Evolutionary conservation across 1,140 invertebrate species (phyloP), one percentile per base, ranked within the genome.

Genomic region (Leguminivora glycinivorella): DNA sequence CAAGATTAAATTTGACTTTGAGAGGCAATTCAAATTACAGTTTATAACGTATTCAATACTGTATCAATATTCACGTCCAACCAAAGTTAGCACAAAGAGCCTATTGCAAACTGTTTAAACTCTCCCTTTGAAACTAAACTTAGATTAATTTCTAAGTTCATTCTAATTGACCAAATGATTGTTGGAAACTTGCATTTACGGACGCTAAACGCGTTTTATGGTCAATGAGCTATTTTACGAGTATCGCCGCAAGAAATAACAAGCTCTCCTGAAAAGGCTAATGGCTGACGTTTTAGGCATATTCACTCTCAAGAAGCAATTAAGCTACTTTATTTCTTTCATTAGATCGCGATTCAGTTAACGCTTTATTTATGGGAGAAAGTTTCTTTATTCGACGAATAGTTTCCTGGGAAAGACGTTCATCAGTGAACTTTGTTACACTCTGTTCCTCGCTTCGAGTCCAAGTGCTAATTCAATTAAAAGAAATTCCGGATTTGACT

Each of bases 311-410:
- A 76, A 78, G 76, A 74, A 78, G 75, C 81, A 83, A 81, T 83
- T 81, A 83, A 75, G 73, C 69, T 76, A 74, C 74, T 83, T 83
- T 81, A 83, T 81, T 78, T 78, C 76, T 81, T 83, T 83, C 79
- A 81, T 83, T 81, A 83, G 74, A 74, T 75, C 66, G 73, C 78
- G 69, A 74, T 78, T 83, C 74, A 74, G 71, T 72, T 75, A 70
- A 74, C 68, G 67, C 75, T 78, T 76, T 79, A 83, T 81, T 83
- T 83, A 83, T 83, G 70, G 72, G 29, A 22, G 56, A 56, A 80
- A 79, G 75, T 78, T 80, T 76, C 70, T 69, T 68, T 72, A 70
- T 52, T 70, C 75, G 63, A 52, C 58, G 58, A 63, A 63, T 63
- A 63, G 38, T 38, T 67, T 67, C 66, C 34, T 43, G 66, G 66